Percentiles rank a stretch among this genome's conserved stretches.
phyloP scores from a whole-genome alignment of 2,797 vertebrate species.

The Gymnoscopelus braueri region DNA sequence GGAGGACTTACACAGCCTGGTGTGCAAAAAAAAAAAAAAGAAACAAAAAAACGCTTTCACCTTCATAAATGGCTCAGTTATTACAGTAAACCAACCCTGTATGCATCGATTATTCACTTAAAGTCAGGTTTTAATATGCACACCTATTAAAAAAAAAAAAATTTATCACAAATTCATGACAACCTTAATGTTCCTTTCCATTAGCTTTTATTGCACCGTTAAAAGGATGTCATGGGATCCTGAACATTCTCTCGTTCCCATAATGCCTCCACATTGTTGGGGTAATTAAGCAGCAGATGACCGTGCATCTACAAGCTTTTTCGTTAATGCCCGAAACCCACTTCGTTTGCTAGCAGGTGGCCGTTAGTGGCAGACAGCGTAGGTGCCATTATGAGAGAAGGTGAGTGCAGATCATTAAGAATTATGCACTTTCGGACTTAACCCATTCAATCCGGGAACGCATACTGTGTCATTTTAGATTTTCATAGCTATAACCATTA shows the following conservation, averaged over 20 bases:
- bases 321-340: conserved; percentile 20
- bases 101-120: neutral
- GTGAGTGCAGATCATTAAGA: conserved; percentile 39
- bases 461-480: no score
- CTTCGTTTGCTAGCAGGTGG: conserved; percentile 22
- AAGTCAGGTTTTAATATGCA: conserved; percentile 7
- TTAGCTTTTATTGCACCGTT: conserved; percentile 21
- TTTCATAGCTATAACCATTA: no score
- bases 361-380: conserved; percentile 51
- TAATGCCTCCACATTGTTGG: conserved; percentile 29
- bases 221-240: conserved; percentile 29
- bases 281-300: conserved; percentile 50
- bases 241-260: conserved; percentile 21
- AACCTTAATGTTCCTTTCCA: conserved; percentile 26
- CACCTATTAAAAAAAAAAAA: conserved; percentile 20
- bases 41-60: neutral
- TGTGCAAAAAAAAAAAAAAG: conserved; percentile 9
- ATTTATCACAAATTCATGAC: conserved; percentile 6
- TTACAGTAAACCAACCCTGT: conserved; percentile 1
- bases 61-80: conserved; percentile 20
- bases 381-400: conserved; percentile 51
- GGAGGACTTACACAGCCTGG: neutral
- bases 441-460: no score
- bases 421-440: no score
- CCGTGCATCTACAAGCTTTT: conserved; percentile 20